Evolutionary conservation across 2,797 vertebrate genomes (phyloP), one percentile per base, ranked within the genome.

Genomic region (Oceanodroma leucorhoa): DNA sequence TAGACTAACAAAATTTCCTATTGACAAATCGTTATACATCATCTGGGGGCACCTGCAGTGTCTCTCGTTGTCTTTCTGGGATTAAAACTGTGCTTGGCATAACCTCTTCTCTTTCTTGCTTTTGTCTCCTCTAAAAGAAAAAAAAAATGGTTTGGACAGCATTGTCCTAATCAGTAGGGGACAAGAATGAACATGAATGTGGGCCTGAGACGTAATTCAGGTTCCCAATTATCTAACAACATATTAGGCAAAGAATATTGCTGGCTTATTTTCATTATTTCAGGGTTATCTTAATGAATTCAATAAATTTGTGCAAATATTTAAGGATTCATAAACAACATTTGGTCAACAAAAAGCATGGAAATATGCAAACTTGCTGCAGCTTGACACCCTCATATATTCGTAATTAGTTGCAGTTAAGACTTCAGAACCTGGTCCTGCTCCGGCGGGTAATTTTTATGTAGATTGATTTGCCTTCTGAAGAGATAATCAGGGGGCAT

Each of bases 191-290:
- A 48, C 14, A 55, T 2, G 7, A 83, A 48, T 3, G 3, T 38
- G 30, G 46, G n/a, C 14, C 23, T 14, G 3, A 83, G 54, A 79
- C 23, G 65, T 62, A 91, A 87, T 72, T 83, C 62, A 87, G 21
- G 13, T 30, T 89, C 51, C 5, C 3, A 93, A 41, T 87, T 94
- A 61, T 69, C 50, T 91, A 91, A 40, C 61, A 77, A 62, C 11
- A 22, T 58, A 89, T 79, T 69, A 85, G 13, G 32, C 23, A 76
- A 84, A 65, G 7, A 66, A 51, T 62, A 79, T 26, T 61, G 24
- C 9, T 36, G 12, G 3, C 4, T 79, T 85, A 73, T 93, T 87
- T 95, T 85, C 34, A 34, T 87, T 92, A 91, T 87, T 93, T 51
- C 60, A 76, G 24, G 10, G 32, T 79, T 90, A 89, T 62, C 53